A percentile compares a stretch with the other conserved stretches of the same genome.
Evolutionary conservation across 2,797 vertebrate genomes (phyloP).

Genomic region (Hypotaenidia okinawae): DNA sequence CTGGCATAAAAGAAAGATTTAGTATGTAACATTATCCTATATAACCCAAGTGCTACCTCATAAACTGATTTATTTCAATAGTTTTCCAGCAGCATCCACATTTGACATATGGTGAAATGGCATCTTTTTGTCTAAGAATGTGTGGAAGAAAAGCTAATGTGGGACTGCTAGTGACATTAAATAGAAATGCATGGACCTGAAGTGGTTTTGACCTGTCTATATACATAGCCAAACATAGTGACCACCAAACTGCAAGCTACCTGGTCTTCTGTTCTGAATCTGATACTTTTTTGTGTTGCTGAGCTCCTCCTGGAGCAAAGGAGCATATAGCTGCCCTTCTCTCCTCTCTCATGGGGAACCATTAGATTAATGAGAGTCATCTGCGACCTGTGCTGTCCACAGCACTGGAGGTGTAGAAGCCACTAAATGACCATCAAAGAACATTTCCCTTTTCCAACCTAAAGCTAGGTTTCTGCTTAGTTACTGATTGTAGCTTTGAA

Average conservation of each 20-base stretch:
- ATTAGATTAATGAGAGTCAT: background rate
- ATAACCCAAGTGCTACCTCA: background rate
- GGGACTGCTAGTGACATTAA: background rate
- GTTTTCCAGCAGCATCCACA: constrained; percentile 29
- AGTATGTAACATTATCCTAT: constrained; percentile 23
- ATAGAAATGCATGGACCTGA: background rate
- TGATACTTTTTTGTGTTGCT: background rate
- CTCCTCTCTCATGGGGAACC: background rate
- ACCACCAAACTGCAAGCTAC: background rate
- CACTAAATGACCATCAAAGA: background rate
- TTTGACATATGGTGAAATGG: background rate
- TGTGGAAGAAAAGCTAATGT: background rate
- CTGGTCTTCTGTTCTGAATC: background rate
- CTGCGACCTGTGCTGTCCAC: background rate
- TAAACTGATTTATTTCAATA: constrained; percentile 46
- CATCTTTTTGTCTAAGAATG: constrained; percentile 1
- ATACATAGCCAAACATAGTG: background rate
- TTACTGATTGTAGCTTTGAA: background rate
- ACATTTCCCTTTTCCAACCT: background rate
- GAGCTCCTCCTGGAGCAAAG: background rate
- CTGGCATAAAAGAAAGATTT: constrained; percentile 13
- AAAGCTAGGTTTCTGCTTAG: background rate
- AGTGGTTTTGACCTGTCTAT: background rate
- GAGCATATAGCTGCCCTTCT: background rate
- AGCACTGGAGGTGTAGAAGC: background rate